A percentile compares a stretch with the other conserved stretches of the same genome.
Conservation (phyloP, 2,797 vertebrate species). For the Microchirus variegatus region DNA sequence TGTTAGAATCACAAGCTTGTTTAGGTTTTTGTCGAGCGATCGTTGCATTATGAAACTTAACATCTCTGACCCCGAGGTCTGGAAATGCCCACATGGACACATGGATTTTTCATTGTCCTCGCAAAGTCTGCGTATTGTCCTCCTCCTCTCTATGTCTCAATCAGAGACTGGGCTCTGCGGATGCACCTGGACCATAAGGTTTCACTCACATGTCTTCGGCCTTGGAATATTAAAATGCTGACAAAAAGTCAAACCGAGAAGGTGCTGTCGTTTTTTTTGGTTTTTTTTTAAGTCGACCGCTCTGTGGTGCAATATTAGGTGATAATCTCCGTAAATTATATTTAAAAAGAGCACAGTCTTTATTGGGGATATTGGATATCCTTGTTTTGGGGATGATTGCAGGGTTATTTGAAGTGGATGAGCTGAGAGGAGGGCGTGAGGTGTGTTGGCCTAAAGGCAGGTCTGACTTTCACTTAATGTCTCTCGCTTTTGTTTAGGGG, state of each 20-base stretch:
- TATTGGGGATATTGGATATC: slow-evolving; percentile 43
- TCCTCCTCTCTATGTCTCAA: slow-evolving; percentile 55
- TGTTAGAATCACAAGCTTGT: slow-evolving; percentile 63
- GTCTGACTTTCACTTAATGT: slow-evolving; percentile 53
- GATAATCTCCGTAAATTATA: slow-evolving; percentile 35
- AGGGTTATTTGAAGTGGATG: slow-evolving; percentile 38
- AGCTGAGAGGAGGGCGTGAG: background rate
- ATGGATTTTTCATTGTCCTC: slow-evolving; percentile 71
- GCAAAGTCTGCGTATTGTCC: slow-evolving; percentile 66
- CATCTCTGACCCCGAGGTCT: slow-evolving; percentile 67
- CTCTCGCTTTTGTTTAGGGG: slow-evolving; percentile 33
- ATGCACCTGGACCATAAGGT: slow-evolving; percentile 77
- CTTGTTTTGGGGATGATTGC: slow-evolving; percentile 27
- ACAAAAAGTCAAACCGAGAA: slow-evolving; percentile 50
- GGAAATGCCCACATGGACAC: slow-evolving; percentile 63
- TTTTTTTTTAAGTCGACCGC: slow-evolving; percentile 22
- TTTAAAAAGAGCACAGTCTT: slow-evolving; percentile 55
- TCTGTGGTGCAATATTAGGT: slow-evolving; percentile 35
- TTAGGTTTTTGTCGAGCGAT: slow-evolving; percentile 63
- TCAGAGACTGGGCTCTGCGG: slow-evolving; percentile 63
- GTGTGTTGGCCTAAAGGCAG: slow-evolving; percentile 39
- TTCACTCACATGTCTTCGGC: slow-evolving; percentile 63
- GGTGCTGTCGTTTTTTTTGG: slow-evolving; percentile 43
- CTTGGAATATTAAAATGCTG: slow-evolving; percentile 67
- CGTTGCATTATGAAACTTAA: slow-evolving; percentile 72